These are phyloP conservation scores for Tanytarsus gracilentus DNA, from an alignment of 2,888 invertebrate species.

Conservation along the genomic window DNA sequence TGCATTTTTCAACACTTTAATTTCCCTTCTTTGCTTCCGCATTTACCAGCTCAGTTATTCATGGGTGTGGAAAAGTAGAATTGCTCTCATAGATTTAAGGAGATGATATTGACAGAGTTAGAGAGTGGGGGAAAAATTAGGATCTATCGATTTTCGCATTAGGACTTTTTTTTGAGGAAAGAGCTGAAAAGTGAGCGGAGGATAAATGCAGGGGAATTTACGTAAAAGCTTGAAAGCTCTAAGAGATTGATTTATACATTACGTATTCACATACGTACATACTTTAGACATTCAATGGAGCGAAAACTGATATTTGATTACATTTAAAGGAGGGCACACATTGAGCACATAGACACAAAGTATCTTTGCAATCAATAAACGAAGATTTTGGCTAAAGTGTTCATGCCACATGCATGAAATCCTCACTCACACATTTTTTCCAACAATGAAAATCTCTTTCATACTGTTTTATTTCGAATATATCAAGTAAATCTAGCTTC, in stretches of 20 bases:
- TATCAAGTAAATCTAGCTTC: no score
- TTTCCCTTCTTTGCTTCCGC: neutral
- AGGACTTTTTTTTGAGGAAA: neutral
- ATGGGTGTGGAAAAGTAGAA: neutral
- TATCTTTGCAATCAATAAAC: constrained; percentile 25
- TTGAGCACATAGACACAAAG: no score
- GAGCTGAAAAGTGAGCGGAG: neutral
- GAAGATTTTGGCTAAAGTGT: no score
- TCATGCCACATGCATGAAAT: no score
- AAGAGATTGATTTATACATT: constrained; percentile 26
- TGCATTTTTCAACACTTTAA: neutral
- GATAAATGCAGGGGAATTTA: constrained; percentile 8
- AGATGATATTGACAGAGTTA: neutral
- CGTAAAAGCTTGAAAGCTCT: constrained; percentile 10
- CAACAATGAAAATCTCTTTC: no score
- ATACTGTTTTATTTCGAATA: no score
- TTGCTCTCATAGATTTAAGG: neutral
- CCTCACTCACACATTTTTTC: no score
- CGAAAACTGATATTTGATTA: constrained; percentile 29
- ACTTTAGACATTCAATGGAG: constrained; percentile 18
- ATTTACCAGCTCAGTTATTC: neutral
- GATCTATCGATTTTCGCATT: constrained; percentile 23
- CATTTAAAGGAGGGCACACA: no score
- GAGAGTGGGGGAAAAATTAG: neutral
- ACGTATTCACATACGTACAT: constrained; percentile 18